Evolutionary conservation across 2,888 invertebrate genomes (phyloP).

Genomic region (Lasioglossum marginatum): DNA sequence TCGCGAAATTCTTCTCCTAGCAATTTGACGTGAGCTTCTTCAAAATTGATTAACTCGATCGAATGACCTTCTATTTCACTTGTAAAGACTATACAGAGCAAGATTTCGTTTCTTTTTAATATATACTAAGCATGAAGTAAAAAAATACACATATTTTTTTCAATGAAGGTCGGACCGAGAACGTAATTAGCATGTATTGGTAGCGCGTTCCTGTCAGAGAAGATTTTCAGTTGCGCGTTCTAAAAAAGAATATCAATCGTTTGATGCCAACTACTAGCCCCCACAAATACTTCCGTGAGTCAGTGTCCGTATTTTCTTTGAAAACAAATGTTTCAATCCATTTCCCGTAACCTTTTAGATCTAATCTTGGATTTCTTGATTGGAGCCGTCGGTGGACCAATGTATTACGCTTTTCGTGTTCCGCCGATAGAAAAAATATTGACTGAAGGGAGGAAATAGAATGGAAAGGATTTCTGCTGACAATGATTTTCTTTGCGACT

Average conservation of each 20-base stretch:
- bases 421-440: not conserved
- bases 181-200: not conserved
- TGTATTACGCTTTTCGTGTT: constrained; percentile 12
- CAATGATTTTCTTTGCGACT: not conserved
- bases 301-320: constrained; percentile 16
- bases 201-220: not conserved
- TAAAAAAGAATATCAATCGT: constrained; percentile 15
- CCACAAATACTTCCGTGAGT: constrained; percentile 17
- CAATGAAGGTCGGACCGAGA: not conserved
- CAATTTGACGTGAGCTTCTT: not conserved
- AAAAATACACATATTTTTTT: not conserved
- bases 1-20: not conserved
- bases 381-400: not conserved
- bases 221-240: not conserved
- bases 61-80: not conserved
- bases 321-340: constrained; percentile 11
- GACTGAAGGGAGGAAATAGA: not conserved
- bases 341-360: constrained; percentile 13
- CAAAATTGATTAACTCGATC: not conserved
- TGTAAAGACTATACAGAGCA: not conserved
- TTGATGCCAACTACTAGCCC: constrained; percentile 1
- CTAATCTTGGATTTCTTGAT: constrained; percentile 7
- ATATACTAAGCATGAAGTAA: not conserved
- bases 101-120: not conserved
- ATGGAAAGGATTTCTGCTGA: not conserved